Conservation (phyloP, 2,888 invertebrate genomes). For the Cheilosia grossa region DNA sequence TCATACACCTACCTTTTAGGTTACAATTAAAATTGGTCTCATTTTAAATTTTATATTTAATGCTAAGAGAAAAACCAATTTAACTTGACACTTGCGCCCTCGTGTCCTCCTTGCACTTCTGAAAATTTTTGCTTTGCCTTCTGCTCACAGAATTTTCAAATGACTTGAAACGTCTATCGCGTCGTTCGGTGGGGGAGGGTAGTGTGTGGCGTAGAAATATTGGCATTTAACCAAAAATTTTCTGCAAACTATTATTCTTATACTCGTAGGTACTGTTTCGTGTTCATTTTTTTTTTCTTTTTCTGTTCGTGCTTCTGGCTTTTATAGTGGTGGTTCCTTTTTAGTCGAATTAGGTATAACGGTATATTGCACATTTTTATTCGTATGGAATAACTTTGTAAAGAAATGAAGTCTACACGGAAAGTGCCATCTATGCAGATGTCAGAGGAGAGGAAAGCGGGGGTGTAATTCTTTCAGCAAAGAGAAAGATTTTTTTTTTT, state of each 20-base stretch:
- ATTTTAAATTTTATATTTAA: background rate
- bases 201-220: constrained; percentile 50
- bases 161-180: constrained; percentile 47
- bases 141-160: constrained; percentile 58
- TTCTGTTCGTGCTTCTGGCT: background rate
- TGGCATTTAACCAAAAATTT: constrained; percentile 70
- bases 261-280: constrained; percentile 9
- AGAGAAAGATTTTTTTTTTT: background rate
- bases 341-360: constrained; percentile 51
- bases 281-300: constrained; percentile 1
- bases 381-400: constrained; percentile 18
- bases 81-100: constrained; percentile 66
- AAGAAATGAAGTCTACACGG: constrained; percentile 42
- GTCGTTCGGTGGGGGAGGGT: constrained; percentile 19
- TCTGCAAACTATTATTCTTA: constrained; percentile 68
- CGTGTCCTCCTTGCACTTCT: constrained; percentile 55
- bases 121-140: constrained; percentile 31
- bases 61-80: constrained; percentile 49
- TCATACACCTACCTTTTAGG: background rate
- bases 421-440: constrained; percentile 37
- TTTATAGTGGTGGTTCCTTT: constrained; percentile 9
- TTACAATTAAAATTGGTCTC: background rate
- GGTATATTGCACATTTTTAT: constrained; percentile 46
- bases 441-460: background rate
- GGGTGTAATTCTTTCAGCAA: constrained; percentile 9